A percentile compares a stretch with the other conserved stretches of the same genome.
Conservation (phyloP, 2,113 vertebrate species). For the Oryzias celebensis region DNA sequence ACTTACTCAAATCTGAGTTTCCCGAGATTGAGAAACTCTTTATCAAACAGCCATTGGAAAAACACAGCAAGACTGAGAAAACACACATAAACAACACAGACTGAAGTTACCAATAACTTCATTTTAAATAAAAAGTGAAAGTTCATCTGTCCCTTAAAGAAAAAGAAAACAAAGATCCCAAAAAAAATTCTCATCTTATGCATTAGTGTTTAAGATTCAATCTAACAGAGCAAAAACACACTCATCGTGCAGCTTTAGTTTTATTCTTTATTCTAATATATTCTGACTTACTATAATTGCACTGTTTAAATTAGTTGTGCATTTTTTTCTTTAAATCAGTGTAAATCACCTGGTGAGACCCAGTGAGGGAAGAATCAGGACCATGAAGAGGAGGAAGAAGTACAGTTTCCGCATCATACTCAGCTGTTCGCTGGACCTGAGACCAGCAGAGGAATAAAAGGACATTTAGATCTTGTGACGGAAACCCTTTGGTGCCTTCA, state of each 20-base stretch:
- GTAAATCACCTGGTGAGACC: slow-evolving; percentile 90
- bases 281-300: too few species aligned
- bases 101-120: not conserved
- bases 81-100: slow-evolving; percentile 5
- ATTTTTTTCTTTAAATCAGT: not conserved
- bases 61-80: slow-evolving; percentile 86
- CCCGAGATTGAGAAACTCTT: slow-evolving; percentile 67
- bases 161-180: too few species aligned
- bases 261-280: too few species aligned
- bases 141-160: not conserved
- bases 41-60: slow-evolving; percentile 94
- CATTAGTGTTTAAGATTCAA: too few species aligned
- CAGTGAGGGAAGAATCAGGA: slow-evolving; percentile 93
- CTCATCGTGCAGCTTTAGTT: too few species aligned
- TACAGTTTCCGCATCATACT: slow-evolving; percentile 95
- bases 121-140: not conserved
- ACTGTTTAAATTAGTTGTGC: too few species aligned
- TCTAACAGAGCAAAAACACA: too few species aligned
- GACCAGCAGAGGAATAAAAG: slow-evolving; percentile 7
- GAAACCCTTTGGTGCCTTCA: slow-evolving; percentile 3
- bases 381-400: slow-evolving; percentile 96
- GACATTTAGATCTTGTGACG: not conserved
- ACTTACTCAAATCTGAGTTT: slow-evolving; percentile 92
- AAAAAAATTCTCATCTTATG: too few species aligned
- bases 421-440: slow-evolving; percentile 88